phyloP scores from a whole-genome alignment of 2,888 invertebrate genomes.

The Drosophila nr. perissopoda region DNA sequence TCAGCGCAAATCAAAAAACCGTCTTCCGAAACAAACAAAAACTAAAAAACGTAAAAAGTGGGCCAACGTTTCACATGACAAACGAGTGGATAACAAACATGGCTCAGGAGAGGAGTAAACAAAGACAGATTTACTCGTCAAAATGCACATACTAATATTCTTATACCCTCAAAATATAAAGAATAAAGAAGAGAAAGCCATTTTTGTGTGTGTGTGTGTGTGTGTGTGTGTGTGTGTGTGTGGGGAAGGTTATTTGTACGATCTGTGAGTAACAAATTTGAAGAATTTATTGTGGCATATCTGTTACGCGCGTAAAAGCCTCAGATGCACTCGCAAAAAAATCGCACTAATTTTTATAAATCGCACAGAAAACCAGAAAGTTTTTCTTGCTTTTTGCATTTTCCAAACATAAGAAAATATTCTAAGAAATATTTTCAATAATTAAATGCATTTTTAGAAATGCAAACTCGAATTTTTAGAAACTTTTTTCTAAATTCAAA shows the following conservation, averaged over 20 bases:
- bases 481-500: no score
- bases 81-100: conserved; percentile 51
- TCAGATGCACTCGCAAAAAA: conserved; percentile 25
- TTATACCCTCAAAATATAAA: neutral
- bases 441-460: neutral
- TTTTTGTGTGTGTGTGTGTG: neutral
- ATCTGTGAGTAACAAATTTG: neutral
- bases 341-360: neutral
- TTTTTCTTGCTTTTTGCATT: neutral
- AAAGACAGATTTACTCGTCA: neutral
- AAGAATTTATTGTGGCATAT: conserved; percentile 13
- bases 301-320: conserved; percentile 9
- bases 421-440: no score
- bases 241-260: neutral
- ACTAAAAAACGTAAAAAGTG: conserved; percentile 16
- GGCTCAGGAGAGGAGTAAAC: conserved; percentile 15
- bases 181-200: neutral
- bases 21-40: conserved; percentile 5
- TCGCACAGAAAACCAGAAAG: neutral
- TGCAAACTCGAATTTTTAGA: neutral
- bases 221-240: neutral
- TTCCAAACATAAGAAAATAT: neutral
- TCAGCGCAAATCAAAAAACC: conserved; percentile 40
- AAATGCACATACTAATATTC: conserved; percentile 2
- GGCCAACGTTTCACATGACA: conserved; percentile 38